Evolutionary conservation across 2,888 invertebrate genomes (phyloP), one percentile per base, ranked within the genome.

Genomic region (Elegia similella): DNA sequence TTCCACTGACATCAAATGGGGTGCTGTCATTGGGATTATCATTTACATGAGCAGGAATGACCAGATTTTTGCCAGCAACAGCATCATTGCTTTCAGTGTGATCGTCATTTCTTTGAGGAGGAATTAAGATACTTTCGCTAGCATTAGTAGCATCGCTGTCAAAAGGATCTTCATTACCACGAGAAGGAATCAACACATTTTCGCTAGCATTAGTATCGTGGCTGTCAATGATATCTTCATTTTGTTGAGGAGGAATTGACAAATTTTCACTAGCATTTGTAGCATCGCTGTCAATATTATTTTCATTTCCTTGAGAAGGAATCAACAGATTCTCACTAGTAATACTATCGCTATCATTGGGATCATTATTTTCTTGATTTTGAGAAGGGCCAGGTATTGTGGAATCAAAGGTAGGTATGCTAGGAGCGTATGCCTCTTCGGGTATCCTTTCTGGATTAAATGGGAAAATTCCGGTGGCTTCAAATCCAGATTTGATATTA

Each of bases 371-470:
- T 30, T 30, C 30, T 30, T 30, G 30, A 30, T 30, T 60, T 57
- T 57, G 30, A 57, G 57, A 56, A 57, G 58, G 48, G 46, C 55
- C 59, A 59, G 59, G 58, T 58, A 42, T 50, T 58, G 50, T 50
- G 55, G 63, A 38, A 54, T 59, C 42, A 57, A 34, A 53, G 38
- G 60, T 63, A 46, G 63, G 61, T 50, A 64, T 59, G 17, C 62
- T 64, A 10, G 72, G 72, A 50, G 69, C 67, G 65, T 65, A 74
- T 15, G 69, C 72, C 42, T 57, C 62, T 52, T 69, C 72, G 16
- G 76, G 68, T 44, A 75, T 68, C 46, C 59, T 62, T 52, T 63
- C 59, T 15, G 66, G 66, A 60, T 75, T 63, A 58, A 69, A 75
- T 15, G 72, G 71, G 57, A 62, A 72, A 48, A 76, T n/a, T n/a